Conservation (phyloP, 2,113 vertebrate species). For the Camelus dromedarius region DNA sequence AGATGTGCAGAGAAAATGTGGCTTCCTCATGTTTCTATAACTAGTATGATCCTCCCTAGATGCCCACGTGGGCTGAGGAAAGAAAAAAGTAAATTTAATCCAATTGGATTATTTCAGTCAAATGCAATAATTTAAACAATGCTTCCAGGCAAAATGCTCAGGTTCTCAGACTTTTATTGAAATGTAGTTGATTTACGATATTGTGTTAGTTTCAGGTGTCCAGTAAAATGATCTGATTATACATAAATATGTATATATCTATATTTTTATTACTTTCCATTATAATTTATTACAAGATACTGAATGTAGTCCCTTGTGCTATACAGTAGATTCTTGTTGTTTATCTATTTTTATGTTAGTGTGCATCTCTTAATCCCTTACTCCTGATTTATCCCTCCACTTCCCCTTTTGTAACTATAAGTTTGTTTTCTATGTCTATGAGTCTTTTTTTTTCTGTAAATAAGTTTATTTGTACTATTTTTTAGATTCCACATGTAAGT, state of each 20-base stretch:
- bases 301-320: background rate
- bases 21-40: conserved; percentile 25
- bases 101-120: background rate
- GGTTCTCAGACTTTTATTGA: background rate
- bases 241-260: background rate
- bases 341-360: background rate
- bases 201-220: background rate
- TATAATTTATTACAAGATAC: background rate
- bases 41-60: conserved; percentile 20
- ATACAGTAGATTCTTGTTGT: background rate
- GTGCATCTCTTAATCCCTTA: background rate
- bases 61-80: background rate
- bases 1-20: conserved; percentile 44
- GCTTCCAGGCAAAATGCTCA: conserved; percentile 3
- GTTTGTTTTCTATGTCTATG: background rate
- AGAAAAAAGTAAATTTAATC: background rate
- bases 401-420: background rate
- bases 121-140: background rate
- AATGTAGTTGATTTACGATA: background rate
- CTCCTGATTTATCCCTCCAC: background rate
- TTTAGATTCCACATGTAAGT: background rate
- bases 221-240: background rate
- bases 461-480: background rate
- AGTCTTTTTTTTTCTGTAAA: background rate
- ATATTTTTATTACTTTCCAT: background rate